Conservation (phyloP, 2,113 vertebrate genomes). For the Daboia siamensis region DNA sequence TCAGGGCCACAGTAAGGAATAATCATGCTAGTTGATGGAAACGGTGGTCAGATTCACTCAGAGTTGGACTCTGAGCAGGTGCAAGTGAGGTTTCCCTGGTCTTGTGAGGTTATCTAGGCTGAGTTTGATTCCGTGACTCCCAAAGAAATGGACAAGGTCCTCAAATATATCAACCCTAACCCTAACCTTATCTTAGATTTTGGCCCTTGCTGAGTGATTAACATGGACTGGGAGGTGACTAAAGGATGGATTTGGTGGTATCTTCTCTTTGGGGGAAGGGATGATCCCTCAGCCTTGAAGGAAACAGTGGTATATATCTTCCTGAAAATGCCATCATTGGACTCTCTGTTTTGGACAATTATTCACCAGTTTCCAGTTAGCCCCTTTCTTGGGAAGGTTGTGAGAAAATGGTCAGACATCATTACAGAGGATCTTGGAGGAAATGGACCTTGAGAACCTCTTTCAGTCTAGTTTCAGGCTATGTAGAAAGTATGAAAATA, state of each 20-base stretch:
- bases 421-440: background rate
- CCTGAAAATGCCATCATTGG: background rate
- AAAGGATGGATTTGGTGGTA: background rate
- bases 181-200: background rate
- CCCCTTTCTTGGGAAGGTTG: background rate
- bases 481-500: background rate
- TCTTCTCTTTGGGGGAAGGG: background rate
- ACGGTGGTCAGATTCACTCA: background rate
- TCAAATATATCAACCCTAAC: background rate
- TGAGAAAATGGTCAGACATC: background rate
- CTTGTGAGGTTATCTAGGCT: background rate
- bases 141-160: background rate
- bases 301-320: background rate
- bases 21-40: background rate
- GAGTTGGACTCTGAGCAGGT: background rate
- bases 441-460: background rate
- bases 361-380: background rate
- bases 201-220: background rate
- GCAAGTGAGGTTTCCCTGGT: background rate
- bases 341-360: background rate
- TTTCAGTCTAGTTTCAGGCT: background rate
- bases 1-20: background rate
- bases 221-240: background rate
- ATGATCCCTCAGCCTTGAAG: background rate
- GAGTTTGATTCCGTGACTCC: background rate